Evolutionary conservation across 2,888 invertebrate genomes (phyloP), one percentile per base, ranked within the genome.

Genomic region (Lycia hirtaria): DNA sequence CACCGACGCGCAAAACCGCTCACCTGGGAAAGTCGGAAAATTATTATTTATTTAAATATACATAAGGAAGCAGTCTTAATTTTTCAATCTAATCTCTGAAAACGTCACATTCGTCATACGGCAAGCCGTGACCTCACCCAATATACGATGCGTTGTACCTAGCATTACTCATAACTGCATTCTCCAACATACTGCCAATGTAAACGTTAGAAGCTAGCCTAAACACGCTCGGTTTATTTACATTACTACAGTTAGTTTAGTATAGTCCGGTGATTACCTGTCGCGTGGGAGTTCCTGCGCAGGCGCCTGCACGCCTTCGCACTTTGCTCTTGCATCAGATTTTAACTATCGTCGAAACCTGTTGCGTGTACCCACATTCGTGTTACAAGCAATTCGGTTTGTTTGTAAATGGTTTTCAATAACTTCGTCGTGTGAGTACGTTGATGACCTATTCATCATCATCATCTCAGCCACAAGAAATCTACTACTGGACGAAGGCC

Each of bases 231-330:
- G 32, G 53, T 56, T 51, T 50, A 50, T 50, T 45, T 51, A 38
- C 38, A 45, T 38, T 50, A 49, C 33, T 15, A 30, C 19, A 32
- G 30, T 55, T 48, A n/a, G n/a, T 48, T 32, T 54, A 38, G 44
- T 51, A 47, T 24, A 20, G 33, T 32, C 22, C 45, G 24, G 44
- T 56, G 26, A 51, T 45, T 49, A 49, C 45, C 41, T 47, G 58
- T 47, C 33, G 52, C 48, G 62, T 59, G 53, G 64, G 65, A 56
- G 59, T n/a, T n/a, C n/a, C n/a, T 52, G 22, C 33, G 32, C 20
- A 63, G 74, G 75, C 78, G 76, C 77, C 77, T 63, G 62, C 52
- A 69, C 78, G 72, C 76, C 76, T 66, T 56, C 70, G 71, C 67
- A 62, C 55, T 56, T 69, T 66, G 65, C 67, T 59, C 55, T 71